phyloP scores from a whole-genome alignment of 2,797 vertebrate genomes.

The Leontocebus nigricollis region DNA sequence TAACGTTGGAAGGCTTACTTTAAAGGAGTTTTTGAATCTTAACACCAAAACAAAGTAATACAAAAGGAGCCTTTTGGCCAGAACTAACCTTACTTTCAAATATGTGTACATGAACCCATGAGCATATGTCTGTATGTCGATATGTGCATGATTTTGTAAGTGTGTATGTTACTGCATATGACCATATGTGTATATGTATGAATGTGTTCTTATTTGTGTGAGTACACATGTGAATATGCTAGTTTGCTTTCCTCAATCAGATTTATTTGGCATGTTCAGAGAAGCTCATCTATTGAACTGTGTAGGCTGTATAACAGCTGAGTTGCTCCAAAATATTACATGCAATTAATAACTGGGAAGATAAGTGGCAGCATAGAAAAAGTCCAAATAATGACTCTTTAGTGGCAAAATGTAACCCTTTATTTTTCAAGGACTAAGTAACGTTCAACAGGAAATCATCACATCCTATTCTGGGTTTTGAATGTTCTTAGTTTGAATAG shows the following conservation, averaged over 20 bases:
- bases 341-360: not conserved
- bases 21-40: not conserved
- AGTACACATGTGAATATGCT: not conserved
- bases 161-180: not conserved
- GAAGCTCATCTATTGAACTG: not conserved
- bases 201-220: not conserved
- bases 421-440: constrained; percentile 8
- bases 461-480: not conserved
- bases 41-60: constrained; percentile 8
- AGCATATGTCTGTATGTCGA: not conserved
- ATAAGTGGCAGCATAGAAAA: not conserved
- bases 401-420: constrained; percentile 6
- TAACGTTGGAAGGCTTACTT: constrained; percentile 2
- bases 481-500: not conserved
- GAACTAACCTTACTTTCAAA: constrained; percentile 16
- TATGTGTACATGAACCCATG: not conserved
- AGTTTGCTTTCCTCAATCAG: not conserved
- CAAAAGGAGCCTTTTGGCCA: not conserved
- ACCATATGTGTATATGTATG: not conserved
- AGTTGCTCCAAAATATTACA: not conserved
- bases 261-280: not conserved
- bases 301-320: not conserved
- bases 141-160: not conserved
- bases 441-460: not conserved
- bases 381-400: not conserved